Evolutionary conservation across 1,140 invertebrate genomes (phyloP), one percentile per base, ranked within the genome.

Genomic region (Oryctes rhinoceros): DNA sequence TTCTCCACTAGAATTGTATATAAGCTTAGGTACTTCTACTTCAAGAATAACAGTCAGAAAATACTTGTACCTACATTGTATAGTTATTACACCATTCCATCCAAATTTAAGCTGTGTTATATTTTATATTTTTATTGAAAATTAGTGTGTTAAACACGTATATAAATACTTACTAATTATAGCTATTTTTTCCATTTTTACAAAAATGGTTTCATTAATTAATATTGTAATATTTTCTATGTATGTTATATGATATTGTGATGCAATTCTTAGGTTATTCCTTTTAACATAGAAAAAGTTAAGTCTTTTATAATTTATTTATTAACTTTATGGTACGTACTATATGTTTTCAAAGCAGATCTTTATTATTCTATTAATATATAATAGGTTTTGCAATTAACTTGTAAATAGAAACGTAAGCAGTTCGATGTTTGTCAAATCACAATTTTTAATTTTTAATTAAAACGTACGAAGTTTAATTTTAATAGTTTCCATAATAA

Each of bases 31-130:
- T 44, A 44, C 39, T 44, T 44, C 9, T 44, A 7, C 0, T 53
- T 59, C n/a, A 59, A 1, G n/a, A 59, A 15, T 18, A 18, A 18
- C 53, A 59, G 53, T 59, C 53, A 59, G 4, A 59, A 59, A 44
- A 44, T 44, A 44, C 5, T 44, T 44, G 39, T 30, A 30, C 24
- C 5, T 53, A 59, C 53, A 18, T 59, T 71, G 65, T 71, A 71
- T 59, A 71, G 20, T 44, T 71, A 71, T 71, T 24, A 71, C 53
- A 71, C 65, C 30, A 71, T 71, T 71, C 65, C 65, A 24, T 71
- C 65, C 65, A 71, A 71, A 71, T 71, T 71, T 35, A 71, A 71
- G 65, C 65, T 71, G 65, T 71, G 65, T 71, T 71, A 71, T 71
- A 71, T 71, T 13, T 71, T 71, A 35, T 24, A 71, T 71, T 20